Percentiles rank a stretch among this genome's conserved stretches.
phyloP scores from a whole-genome alignment of 1,140 invertebrate genomes.

The Ladona fulva region DNA sequence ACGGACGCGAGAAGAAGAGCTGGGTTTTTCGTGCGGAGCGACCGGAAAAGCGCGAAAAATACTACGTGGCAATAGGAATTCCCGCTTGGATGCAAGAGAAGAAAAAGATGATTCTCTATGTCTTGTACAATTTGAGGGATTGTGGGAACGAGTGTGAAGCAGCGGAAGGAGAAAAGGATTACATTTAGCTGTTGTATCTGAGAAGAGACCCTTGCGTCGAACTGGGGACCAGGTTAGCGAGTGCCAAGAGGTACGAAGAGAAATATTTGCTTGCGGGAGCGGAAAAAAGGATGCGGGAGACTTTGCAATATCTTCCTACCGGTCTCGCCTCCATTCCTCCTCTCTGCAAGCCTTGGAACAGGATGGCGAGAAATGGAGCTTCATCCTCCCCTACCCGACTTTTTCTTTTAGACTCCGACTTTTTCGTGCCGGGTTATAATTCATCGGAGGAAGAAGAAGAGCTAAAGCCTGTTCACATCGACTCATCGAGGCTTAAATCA shows the following conservation, averaged over 20 bases:
- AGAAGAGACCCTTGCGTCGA: background rate
- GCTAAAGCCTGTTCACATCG: background rate
- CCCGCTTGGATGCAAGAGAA: background rate
- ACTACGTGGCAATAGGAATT: background rate
- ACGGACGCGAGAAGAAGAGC: background rate
- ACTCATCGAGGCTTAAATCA: background rate
- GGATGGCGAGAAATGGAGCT: no score
- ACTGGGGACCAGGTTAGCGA: background rate
- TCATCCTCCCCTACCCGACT: background rate
- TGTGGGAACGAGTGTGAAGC: background rate
- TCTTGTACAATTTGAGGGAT: background rate
- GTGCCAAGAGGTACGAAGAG: background rate
- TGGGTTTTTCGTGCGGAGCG: background rate
- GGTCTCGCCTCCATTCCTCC: no score
- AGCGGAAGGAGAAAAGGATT: background rate
- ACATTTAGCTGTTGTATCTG: background rate
- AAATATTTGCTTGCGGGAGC: background rate
- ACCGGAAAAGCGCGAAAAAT: background rate
- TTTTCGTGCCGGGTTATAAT: background rate
- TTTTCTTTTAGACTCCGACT: background rate
- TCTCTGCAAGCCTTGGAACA: no score
- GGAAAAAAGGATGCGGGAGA: background rate
- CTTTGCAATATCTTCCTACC: background rate
- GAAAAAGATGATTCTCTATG: background rate
- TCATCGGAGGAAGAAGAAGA: constrained; percentile 1